These are phyloP conservation scores for Montipora foliosa DNA, from an alignment of 64 coral and sea anemone species.

Conservation along the genomic window DNA sequence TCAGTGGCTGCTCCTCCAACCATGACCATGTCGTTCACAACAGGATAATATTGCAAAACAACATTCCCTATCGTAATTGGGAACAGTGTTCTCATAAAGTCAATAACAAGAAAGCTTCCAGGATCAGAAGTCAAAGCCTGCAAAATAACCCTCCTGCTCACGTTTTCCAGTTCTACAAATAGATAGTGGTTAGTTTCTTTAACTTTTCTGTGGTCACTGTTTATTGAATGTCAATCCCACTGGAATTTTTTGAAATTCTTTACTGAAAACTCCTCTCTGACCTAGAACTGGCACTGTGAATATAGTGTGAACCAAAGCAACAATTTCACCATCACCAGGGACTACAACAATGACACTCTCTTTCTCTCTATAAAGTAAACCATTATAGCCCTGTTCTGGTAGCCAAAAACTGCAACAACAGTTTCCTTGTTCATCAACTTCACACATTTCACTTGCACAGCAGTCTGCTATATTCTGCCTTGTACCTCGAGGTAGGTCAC, in stretches of 20 bases:
- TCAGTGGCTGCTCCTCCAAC: not conserved
- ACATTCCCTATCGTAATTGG: not conserved
- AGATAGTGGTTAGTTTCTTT: not conserved
- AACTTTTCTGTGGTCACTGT: slow-evolving; percentile 31
- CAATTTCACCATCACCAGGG: slow-evolving; percentile 29
- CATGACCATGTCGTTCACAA: not conserved
- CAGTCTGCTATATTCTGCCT: slow-evolving; percentile 7
- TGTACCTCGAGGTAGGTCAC: not conserved
- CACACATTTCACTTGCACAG: slow-evolving; percentile 3
- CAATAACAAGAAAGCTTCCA: slow-evolving; percentile 27
- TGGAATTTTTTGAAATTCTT: slow-evolving; percentile 1
- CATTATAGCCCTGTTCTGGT: slow-evolving; percentile 37
- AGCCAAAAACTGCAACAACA: slow-evolving; percentile 25
- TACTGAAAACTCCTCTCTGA: slow-evolving; percentile 17
- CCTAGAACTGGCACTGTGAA: slow-evolving; percentile 24
- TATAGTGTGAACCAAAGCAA: slow-evolving; percentile 12
- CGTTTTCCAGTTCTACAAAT: not conserved
- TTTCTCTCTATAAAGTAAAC: slow-evolving; percentile 13
- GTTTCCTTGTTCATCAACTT: slow-evolving; percentile 23
- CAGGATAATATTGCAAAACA: slow-evolving; percentile 1
- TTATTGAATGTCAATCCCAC: slow-evolving; percentile 30
- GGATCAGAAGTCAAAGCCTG: not conserved
- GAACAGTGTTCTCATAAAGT: slow-evolving; percentile 28
- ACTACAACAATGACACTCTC: slow-evolving; percentile 40
- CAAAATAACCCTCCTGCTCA: slow-evolving; percentile 55